Evolutionary conservation across 2,888 invertebrate genomes (phyloP).

Genomic region (Lycia hirtaria): DNA sequence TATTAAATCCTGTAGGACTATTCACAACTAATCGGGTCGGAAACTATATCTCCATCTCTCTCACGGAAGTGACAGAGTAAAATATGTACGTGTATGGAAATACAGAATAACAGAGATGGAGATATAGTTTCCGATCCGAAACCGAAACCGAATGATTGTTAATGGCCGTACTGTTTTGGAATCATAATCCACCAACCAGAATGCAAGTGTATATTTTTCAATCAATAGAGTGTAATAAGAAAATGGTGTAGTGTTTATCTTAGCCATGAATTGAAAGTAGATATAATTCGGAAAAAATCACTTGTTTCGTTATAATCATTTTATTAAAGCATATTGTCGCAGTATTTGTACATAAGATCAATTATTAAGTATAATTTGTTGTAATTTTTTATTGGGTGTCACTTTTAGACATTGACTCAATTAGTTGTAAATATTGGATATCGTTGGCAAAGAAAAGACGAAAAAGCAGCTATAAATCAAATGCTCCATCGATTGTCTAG

Average conservation of each 20-base stretch:
- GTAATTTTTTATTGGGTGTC: background rate
- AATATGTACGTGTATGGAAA: too few species aligned
- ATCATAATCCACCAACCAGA: too few species aligned
- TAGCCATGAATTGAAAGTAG: constrained; percentile 10
- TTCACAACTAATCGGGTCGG: too few species aligned
- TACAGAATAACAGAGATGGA: too few species aligned
- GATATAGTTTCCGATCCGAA: too few species aligned
- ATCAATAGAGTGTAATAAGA: background rate
- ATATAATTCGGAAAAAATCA: background rate
- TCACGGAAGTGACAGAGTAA: too few species aligned
- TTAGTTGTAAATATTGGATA: constrained; percentile 17
- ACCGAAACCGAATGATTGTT: too few species aligned
- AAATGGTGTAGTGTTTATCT: background rate
- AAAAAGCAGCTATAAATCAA: constrained; percentile 4
- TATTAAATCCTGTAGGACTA: too few species aligned
- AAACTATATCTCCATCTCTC: too few species aligned
- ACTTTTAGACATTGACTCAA: constrained; percentile 11
- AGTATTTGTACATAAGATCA: constrained; percentile 44
- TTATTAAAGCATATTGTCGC: constrained; percentile 20
- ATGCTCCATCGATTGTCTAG: constrained; percentile 61
- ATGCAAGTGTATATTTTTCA: too few species aligned
- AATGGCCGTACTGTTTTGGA: too few species aligned
- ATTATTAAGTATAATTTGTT: constrained; percentile 19
- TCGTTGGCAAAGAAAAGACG: constrained; percentile 5
- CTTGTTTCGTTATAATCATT: constrained; percentile 11